Base-by-base conservation (phyloP, 2,113 vertebrate species). In the Pterocles burchelli region DNA sequence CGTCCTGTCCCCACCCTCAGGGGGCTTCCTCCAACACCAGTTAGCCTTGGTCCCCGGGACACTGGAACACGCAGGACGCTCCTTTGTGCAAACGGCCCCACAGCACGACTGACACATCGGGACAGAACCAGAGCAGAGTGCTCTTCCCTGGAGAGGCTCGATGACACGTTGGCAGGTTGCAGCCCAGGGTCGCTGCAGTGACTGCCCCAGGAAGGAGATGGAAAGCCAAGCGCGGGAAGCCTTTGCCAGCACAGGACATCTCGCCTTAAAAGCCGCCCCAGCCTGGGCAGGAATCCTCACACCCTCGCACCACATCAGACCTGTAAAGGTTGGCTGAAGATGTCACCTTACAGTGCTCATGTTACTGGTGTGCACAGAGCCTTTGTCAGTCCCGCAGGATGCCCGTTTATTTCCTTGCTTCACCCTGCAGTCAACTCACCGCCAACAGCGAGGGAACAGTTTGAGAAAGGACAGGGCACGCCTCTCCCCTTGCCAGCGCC, bases 341-440 rank as follows among this genome's bases (percentile, higher is more conserved):
- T 3, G 0, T 25, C 9, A 13, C 7, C 17, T 46, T 15, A 48
- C 82, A 79, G 66, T 7, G 49, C 61, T 63, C n/a, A 81, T 41
- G 8, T 41, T 57, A 57, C 2, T 6, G 12, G 24, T 28, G 89
- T 38, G 22, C 65, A 74, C 70, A 91, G 85, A 95, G 74, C 41
- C 52, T 61, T 14, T 75, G 67, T 65, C 59, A 93, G 75, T 95
- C 83, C 75, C 5, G 13, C 83, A 36, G 84, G 84, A 77, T 55
- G 91, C 94, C 66, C 31, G n/a, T 94, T 97, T 96, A 91, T 85
- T 93, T 87, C 59, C 81, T 95, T 68, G 71, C 74, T 97, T 79
- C 92, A 77, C 80, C 92, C 70, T 65, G 96, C 84, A 83, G 95
- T 36, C 79, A 93, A 93, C 94, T 92, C 91, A 96, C 86, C 83